Evolutionary conservation across 1,140 invertebrate genomes (phyloP).

Genomic region (Hypothenemus hampei): DNA sequence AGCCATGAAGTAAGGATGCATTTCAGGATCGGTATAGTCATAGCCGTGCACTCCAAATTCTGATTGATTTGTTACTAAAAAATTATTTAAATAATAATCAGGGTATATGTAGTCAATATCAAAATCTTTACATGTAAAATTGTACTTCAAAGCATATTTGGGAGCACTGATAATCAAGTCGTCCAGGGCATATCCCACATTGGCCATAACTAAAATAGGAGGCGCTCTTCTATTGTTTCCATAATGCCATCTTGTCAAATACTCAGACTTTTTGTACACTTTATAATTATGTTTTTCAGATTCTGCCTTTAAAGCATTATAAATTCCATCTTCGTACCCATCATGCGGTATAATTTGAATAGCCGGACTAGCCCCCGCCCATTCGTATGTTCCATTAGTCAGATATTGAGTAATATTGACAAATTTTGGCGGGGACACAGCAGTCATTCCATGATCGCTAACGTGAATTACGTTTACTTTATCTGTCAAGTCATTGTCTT

Average conservation of each 20-base stretch:
- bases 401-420: slow-evolving; percentile 58
- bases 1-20: slow-evolving; percentile 68
- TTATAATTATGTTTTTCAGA: slow-evolving; percentile 48
- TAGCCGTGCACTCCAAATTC: slow-evolving; percentile 66
- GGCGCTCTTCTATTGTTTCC: slow-evolving; percentile 55
- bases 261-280: slow-evolving; percentile 55
- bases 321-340: slow-evolving; percentile 51
- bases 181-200: slow-evolving; percentile 56
- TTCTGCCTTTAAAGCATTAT: slow-evolving; percentile 49
- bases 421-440: slow-evolving; percentile 49
- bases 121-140: slow-evolving; percentile 42
- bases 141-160: slow-evolving; percentile 48
- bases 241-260: slow-evolving; percentile 56
- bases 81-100: slow-evolving; percentile 9
- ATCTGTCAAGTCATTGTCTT: slow-evolving; percentile 48
- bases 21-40: slow-evolving; percentile 52
- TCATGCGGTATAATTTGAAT: slow-evolving; percentile 53
- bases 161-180: slow-evolving; percentile 47
- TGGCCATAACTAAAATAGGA: slow-evolving; percentile 54
- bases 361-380: slow-evolving; percentile 47
- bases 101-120: not conserved
- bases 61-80: slow-evolving; percentile 47
- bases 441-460: slow-evolving; percentile 71
- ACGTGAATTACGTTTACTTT: slow-evolving; percentile 63
- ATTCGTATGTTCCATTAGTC: slow-evolving; percentile 47